Base-by-base conservation (phyloP, 2,113 vertebrate species). In the Protomyctophum bolini region DNA sequence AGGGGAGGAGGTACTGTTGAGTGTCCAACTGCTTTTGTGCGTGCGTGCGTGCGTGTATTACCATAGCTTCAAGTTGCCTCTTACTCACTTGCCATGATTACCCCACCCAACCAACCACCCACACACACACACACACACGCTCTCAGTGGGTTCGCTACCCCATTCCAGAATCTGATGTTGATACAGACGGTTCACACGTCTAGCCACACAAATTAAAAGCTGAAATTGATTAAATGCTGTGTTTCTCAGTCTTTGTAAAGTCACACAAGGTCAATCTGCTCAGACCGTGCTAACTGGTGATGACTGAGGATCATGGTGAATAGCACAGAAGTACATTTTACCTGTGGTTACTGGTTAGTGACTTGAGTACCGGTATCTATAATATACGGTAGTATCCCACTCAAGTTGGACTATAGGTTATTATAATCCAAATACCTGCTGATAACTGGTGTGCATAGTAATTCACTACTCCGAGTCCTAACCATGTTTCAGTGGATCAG, bases 21-120 rank as follows among this genome's bases (percentile, higher is more conserved):
- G 87, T 90, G 89, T 90, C 90, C 83, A 67, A 85, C 77, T 76
- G 66, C 86, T 76, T 80, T 65, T 52, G 33, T 79, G 58, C 33
- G 72, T 76, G 68, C 83, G 69, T 51, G 49, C 29, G 63, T 33
- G 63, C 52, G 62, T 63, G 62, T 75, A 79, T 82, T 85, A 57
- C 79, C 62, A 71, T 83, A 82, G 85, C 79, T 79, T 79, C 45
- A 73, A 85, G 73, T 84, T 54, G 10, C 76, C 80, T 83, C 62
- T 15, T 82, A 78, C 87, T 72, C 63, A 86, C 80, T 85, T 72
- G 69, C 45, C 29, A 21, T 47, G 7, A 46, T 15, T 10, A 54
- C 62, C 62, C 8, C 10, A 8, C 49, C n/a, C 63, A n/a, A 46
- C 6, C 50, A 11, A 49, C 1, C 63, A 7, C 11, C 0, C 62